Evolutionary conservation across 2,888 invertebrate genomes (phyloP).

Genomic region (Ceratothoa steindachneri): DNA sequence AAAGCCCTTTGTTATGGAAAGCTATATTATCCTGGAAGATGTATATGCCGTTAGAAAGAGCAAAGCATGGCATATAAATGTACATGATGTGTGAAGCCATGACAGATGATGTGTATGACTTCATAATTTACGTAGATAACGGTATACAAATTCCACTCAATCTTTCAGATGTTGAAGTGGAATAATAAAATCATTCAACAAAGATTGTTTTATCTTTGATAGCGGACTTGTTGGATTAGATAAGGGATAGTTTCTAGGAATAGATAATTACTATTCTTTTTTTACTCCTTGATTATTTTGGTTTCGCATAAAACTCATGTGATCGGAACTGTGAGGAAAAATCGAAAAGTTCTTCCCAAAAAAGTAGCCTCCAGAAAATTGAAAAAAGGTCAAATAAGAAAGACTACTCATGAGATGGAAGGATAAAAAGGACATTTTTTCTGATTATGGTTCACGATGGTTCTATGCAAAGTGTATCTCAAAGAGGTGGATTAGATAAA

Average conservation of each 20-base stretch:
- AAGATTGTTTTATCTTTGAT: slow-evolving; percentile 6
- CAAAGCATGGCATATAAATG: slow-evolving; percentile 3
- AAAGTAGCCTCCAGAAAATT: slow-evolving; percentile 1
- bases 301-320: neutral
- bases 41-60: slow-evolving; percentile 1
- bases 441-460: neutral
- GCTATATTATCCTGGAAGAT: neutral
- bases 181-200: neutral
- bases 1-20: slow-evolving; percentile 10
- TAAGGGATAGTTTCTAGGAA: neutral
- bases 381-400: neutral
- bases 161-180: neutral
- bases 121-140: neutral
- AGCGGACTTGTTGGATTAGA: slow-evolving; percentile 6
- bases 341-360: slow-evolving; percentile 10
- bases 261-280: neutral
- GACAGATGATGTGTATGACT: slow-evolving; percentile 6
- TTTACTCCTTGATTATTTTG: neutral
- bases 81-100: slow-evolving; percentile 11
- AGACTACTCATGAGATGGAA: neutral
- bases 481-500: slow-evolving; percentile 4
- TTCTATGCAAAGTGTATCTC: neutral
- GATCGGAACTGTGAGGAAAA: neutral
- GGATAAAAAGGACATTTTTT: slow-evolving; percentile 11
- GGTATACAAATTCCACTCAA: slow-evolving; percentile 4